These are phyloP conservation scores for Esox masquinongy DNA, from an alignment of 2,797 vertebrate species.

Conservation along the genomic window DNA sequence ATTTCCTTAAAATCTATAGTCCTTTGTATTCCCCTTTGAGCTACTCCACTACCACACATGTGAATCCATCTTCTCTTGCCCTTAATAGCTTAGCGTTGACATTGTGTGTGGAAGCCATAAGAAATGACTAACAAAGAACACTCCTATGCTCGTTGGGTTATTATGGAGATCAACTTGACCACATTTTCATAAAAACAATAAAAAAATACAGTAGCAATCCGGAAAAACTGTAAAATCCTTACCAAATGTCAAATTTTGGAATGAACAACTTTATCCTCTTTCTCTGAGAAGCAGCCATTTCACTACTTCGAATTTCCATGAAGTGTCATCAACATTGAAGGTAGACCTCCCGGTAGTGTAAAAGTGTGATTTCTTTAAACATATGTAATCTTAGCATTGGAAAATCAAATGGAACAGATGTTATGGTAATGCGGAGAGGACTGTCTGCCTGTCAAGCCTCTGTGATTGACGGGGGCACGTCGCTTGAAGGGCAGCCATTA, in stretches of 20 bases:
- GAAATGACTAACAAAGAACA: too few relatives aligned
- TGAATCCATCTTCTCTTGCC: too few relatives aligned
- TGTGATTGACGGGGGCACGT: conserved; percentile 52
- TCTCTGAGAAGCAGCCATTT: neutral
- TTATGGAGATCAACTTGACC: too few relatives aligned
- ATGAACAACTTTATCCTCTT: conserved; percentile 10
- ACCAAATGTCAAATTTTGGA: conserved; percentile 16
- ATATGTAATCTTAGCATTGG: conserved; percentile 27
- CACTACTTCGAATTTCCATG: conserved; percentile 26
- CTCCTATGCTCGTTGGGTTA: too few relatives aligned
- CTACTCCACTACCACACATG: too few relatives aligned
- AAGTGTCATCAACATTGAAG: conserved; percentile 27
- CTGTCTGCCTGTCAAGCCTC: conserved; percentile 41
- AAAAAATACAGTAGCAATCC: too few relatives aligned
- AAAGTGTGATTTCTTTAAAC: conserved; percentile 42
- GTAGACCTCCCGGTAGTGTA: neutral
- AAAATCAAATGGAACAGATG: conserved; percentile 29
- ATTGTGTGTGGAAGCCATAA: too few relatives aligned
- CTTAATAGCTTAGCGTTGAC: too few relatives aligned
- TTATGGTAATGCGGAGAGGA: conserved; percentile 55
- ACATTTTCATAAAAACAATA: too few relatives aligned
- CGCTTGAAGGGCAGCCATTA: conserved; percentile 31
- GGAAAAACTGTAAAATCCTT: too few relatives aligned
- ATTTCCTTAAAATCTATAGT: too few relatives aligned
- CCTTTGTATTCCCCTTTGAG: too few relatives aligned